phyloP scores from a whole-genome alignment of 2,888 invertebrate species.

The Zygaena filipendulae region DNA sequence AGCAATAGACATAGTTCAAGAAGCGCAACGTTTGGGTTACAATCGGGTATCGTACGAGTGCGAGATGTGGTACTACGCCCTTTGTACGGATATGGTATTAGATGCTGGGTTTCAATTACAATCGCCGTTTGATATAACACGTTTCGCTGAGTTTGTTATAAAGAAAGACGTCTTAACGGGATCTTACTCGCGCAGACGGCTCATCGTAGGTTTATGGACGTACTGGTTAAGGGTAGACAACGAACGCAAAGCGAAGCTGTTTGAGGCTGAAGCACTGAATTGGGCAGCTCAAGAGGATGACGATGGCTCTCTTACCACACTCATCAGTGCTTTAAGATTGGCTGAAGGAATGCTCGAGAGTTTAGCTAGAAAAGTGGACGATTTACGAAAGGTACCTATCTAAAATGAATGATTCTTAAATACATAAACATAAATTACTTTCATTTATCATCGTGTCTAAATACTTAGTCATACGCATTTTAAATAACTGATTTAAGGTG shows the following conservation, averaged over 20 bases:
- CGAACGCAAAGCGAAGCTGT: constrained; percentile 42
- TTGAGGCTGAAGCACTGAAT: constrained; percentile 45
- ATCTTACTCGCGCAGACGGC: constrained; percentile 33
- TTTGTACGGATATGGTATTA: constrained; percentile 66
- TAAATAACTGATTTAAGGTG: constrained; percentile 32
- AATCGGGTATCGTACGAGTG: constrained; percentile 28
- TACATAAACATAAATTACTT: too few species aligned
- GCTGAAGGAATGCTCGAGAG: constrained; percentile 58
- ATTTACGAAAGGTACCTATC: constrained; percentile 49
- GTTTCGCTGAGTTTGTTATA: constrained; percentile 42
- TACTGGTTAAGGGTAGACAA: constrained; percentile 46
- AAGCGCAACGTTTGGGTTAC: constrained; percentile 31
- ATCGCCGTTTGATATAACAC: constrained; percentile 45
- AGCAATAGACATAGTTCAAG: constrained; percentile 50
- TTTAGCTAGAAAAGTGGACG: constrained; percentile 52
- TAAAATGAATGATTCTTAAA: too few species aligned
- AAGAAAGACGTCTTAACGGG: constrained; percentile 28
- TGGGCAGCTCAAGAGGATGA: constrained; percentile 32
- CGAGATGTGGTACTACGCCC: constrained; percentile 66
- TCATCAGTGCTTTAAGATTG: constrained; percentile 44
- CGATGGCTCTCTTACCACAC: constrained; percentile 32
- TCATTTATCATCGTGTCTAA: too few species aligned
- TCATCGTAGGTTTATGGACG: constrained; percentile 47
- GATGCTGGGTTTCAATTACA: constrained; percentile 68
- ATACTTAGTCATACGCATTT: too few species aligned